Percentiles rank a stretch among this genome's conserved stretches.
Conservation (phyloP, 2,113 vertebrate species). For the Chaetodon auriga region DNA sequence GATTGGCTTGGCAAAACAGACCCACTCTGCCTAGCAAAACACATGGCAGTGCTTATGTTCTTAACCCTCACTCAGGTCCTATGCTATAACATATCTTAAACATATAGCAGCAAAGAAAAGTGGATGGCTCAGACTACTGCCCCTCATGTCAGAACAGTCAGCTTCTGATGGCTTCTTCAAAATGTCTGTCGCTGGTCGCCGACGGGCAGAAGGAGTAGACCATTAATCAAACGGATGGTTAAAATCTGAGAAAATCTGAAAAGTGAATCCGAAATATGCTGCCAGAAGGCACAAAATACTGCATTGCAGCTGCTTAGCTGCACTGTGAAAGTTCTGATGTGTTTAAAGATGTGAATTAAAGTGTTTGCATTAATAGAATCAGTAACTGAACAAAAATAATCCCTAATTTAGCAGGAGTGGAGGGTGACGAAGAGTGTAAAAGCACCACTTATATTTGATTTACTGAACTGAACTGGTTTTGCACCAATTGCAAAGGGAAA, state of each 20-base stretch:
- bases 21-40: slow-evolving; percentile 74
- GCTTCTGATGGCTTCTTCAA: slow-evolving; percentile 7
- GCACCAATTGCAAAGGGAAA: slow-evolving; percentile 15
- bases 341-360: background rate
- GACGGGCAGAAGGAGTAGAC: background rate
- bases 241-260: slow-evolving; percentile 29
- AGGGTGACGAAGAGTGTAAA: background rate
- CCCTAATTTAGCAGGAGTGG: background rate
- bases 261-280: slow-evolving; percentile 18
- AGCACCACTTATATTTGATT: background rate
- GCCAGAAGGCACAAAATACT: slow-evolving; percentile 8
- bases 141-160: background rate
- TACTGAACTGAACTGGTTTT: slow-evolving; percentile 27
- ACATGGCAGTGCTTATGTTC: slow-evolving; percentile 79
- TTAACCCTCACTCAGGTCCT: slow-evolving; percentile 70
- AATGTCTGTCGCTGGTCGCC: background rate
- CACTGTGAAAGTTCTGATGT: background rate
- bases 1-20: slow-evolving; percentile 77
- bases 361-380: background rate
- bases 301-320: background rate
- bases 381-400: background rate
- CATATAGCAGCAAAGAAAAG: slow-evolving; percentile 13
- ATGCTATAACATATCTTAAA: slow-evolving; percentile 37
- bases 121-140: slow-evolving; percentile 7
- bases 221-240: slow-evolving; percentile 22